phyloP scores from a whole-genome alignment of 2,888 invertebrate genomes.

The Caenorhabditis sulstoni region DNA sequence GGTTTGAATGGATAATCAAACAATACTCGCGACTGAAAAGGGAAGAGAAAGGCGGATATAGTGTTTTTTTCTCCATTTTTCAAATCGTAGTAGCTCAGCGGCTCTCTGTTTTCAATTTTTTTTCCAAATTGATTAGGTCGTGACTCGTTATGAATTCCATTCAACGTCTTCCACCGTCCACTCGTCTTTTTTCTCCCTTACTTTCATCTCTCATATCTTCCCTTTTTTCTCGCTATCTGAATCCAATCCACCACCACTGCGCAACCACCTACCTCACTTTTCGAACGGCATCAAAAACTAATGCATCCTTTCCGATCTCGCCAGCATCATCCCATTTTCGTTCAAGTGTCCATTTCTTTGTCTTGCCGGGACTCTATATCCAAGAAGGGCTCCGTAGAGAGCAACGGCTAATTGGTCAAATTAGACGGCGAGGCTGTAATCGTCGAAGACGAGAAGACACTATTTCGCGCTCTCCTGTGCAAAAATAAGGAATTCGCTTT shows the following conservation, averaged over 20 bases:
- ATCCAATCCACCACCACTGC: slow-evolving; percentile 33
- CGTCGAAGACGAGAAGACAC: slow-evolving; percentile 20
- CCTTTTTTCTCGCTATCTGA: slow-evolving; percentile 41
- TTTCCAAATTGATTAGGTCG: slow-evolving; percentile 51
- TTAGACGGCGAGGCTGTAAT: slow-evolving; percentile 56
- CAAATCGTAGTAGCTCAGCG: slow-evolving; percentile 13
- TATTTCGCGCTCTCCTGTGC: slow-evolving; percentile 25
- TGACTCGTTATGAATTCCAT: slow-evolving; percentile 60
- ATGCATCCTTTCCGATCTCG: too few species aligned
- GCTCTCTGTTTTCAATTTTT: slow-evolving; percentile 50
- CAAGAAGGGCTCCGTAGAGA: slow-evolving; percentile 31
- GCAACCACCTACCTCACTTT: too few species aligned
- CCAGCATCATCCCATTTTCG: too few species aligned
- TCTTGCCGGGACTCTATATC: too few species aligned
- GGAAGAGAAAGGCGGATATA: slow-evolving; percentile 4
- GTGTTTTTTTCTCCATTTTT: slow-evolving; percentile 1
- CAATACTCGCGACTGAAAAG: slow-evolving; percentile 7
- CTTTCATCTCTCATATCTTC: slow-evolving; percentile 50
- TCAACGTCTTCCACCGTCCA: slow-evolving; percentile 44
- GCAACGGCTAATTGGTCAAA: slow-evolving; percentile 55
- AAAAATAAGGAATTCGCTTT: slow-evolving; percentile 25
- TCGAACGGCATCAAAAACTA: too few species aligned
- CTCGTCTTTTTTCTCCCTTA: slow-evolving; percentile 26
- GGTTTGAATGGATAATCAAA: slow-evolving; percentile 23
- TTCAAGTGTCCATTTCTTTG: slow-evolving; percentile 42